A percentile compares a stretch with the other conserved stretches of the same genome.
Evolutionary conservation across 2,113 vertebrate species (phyloP).

Genomic region (Coreoperca whiteheadi): DNA sequence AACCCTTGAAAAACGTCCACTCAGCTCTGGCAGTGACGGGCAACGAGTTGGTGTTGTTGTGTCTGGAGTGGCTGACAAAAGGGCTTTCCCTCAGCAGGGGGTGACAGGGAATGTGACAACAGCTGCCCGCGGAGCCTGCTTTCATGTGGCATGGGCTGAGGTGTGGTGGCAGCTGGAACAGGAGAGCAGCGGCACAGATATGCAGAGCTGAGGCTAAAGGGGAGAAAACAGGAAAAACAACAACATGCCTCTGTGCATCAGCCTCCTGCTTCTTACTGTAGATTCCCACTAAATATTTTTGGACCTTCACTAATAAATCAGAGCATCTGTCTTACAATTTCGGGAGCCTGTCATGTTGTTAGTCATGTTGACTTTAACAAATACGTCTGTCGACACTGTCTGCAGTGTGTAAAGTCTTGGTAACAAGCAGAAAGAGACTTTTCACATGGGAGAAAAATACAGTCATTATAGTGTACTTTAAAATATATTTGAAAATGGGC

Average conservation of each 20-base stretch:
- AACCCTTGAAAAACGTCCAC: not conserved
- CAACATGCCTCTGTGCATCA: not conserved
- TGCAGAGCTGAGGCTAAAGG: conserved; percentile 18
- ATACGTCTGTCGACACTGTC: not conserved
- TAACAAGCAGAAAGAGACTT: not conserved
- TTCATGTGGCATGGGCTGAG: conserved; percentile 58
- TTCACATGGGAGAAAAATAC: conserved; percentile 23
- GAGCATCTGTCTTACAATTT: conserved; percentile 30
- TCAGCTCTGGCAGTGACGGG: conserved; percentile 37
- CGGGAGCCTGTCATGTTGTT: conserved; percentile 18
- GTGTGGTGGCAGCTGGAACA: conserved; percentile 65
- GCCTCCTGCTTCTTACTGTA: not conserved
- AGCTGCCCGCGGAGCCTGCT: conserved; percentile 52
- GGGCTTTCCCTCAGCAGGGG: conserved; percentile 7
- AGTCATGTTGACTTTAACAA: conserved; percentile 36
- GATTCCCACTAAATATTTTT: conserved; percentile 42
- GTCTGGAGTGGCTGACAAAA: conserved; percentile 54
- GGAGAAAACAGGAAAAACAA: not conserved
- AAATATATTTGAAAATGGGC: not conserved
- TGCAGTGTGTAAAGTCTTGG: conserved; percentile 23
- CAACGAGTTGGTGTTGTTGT: conserved; percentile 50
- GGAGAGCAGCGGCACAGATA: conserved; percentile 12
- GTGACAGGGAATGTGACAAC: conserved; percentile 48
- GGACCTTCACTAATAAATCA: conserved; percentile 40
- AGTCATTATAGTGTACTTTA: not conserved